Evolutionary conservation across 92 coral and sea anemone genomes (phyloP), one percentile per base, ranked within the genome.

Genomic region (Zoanthus gigantus): DNA sequence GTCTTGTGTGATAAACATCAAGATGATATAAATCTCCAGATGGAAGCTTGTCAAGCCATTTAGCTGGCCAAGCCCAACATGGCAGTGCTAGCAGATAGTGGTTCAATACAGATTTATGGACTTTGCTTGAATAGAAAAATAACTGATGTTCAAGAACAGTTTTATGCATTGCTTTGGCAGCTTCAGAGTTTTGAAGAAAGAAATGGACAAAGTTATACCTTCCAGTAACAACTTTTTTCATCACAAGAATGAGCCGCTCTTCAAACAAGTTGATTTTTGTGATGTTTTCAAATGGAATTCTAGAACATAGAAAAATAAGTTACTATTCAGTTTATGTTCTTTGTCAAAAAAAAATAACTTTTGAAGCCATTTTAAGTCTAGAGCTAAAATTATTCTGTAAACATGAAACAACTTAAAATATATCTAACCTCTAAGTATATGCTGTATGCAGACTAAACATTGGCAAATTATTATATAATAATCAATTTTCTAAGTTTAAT

Each of bases 31-130:
- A 93, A 29, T 97, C 99, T 34, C 96, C 92, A 1, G 96, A 72
- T 9, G 96, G 96, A 8, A 87, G 91, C 85, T 93, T 95, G 72
- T 98, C 91, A 52, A 97, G 91, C 99, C 99, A 97, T 82, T 97
- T 97, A 18, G 98, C 96, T 37, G 99, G 99, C 77, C 94, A 91
- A 7, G 99, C 99, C 99, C 99, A 97, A 82, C 99, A 95, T 31
- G 99, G 99, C 77, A 96, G 90, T 29, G 99, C 92, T 16, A 97
- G 92, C 74, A 97, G 91, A 69, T 95, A 97, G 44, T 97, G 99
- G 71, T 97, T 92, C 63, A 96, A 86, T 46, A 97, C 99, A 89
- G 98, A 95, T 76, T 94, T 94, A 30, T 96, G 96, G 46, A 97
- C 98, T 88, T 95, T 97, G 60, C 95, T 93, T 3, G 98, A 96